Base-by-base conservation (phyloP, 2,797 vertebrate species). In the Gymnoscopelus braueri region DNA sequence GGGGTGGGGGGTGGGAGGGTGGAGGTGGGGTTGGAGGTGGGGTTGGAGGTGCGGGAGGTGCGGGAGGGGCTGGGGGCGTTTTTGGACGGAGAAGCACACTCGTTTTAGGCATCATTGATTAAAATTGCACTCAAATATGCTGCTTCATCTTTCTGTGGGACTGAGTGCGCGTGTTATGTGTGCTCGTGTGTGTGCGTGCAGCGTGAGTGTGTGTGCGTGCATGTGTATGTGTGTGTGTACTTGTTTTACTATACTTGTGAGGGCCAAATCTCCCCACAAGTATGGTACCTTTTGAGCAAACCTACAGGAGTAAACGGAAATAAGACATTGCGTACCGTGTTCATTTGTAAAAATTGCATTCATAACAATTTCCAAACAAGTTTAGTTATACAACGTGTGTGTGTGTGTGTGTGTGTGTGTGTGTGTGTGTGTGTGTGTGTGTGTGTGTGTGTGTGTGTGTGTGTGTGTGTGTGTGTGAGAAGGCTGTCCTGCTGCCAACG, bases 51-150 rank as follows among this genome's bases (percentile, higher is more conserved):
- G 29, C 3, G 29, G 29, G 29, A 19, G 29, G 29, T 2, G 29
- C 3, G 3, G 29, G 29, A 3, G 5, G 29, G 29, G 29, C 19
- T 19, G 19, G 32, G 32, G 6, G 32, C 32, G 5, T 35, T 35
- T 74, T 82, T 84, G 76, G 82, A 75, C 19, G 15, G 53, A 58
- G 56, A 74, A 77, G 72, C 62, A 67, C 62, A 55, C 72, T 79
- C 74, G 76, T 84, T 85, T 83, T 83, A 79, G 71, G 80, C 80
- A 73, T 82, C 71, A 65, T 48, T 83, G 87, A 87, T 92, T 85
- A 70, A 86, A 88, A 85, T 84, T 81, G 61, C 67, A 67, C 73
- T 75, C 15, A 89, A 88, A 82, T 87, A 83, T 86, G 80, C 63
- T 35, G 32, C 32, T 35, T 35, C 32, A 71, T 82, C 57, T 65